Conservation (phyloP, 2,888 invertebrate genomes). For the Mylabris sibirica region DNA sequence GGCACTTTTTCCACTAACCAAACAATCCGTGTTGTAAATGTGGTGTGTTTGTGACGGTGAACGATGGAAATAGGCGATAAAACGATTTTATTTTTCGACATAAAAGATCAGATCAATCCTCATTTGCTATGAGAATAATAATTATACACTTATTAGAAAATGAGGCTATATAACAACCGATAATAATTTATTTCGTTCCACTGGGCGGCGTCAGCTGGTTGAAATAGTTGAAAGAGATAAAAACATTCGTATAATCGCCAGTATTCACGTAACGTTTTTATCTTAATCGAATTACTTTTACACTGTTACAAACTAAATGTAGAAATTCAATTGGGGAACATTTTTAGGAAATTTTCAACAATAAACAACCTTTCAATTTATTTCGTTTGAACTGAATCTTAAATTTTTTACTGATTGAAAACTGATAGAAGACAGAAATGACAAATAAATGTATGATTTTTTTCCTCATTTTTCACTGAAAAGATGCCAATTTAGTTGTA, state of each 20-base stretch:
- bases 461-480: background rate
- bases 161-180: constrained; percentile 14
- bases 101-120: background rate
- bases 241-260: constrained; percentile 9
- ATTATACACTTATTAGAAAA: background rate
- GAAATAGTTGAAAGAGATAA: constrained; percentile 17
- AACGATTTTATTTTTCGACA: background rate
- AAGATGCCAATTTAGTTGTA: background rate
- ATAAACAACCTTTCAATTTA: background rate
- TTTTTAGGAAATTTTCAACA: background rate
- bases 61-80: background rate
- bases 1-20: background rate
- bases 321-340: background rate
- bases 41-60: background rate
- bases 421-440: background rate
- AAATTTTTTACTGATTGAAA: background rate
- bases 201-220: constrained; percentile 15
- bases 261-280: background rate
- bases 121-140: background rate
- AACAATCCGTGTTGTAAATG: background rate
- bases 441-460: constrained; percentile 3
- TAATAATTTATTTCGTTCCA: background rate
- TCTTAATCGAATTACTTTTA: background rate
- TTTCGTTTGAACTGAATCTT: background rate
- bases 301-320: background rate